phyloP scores from a whole-genome alignment of 2,888 invertebrate genomes.

The Drosophila peninsularis region DNA sequence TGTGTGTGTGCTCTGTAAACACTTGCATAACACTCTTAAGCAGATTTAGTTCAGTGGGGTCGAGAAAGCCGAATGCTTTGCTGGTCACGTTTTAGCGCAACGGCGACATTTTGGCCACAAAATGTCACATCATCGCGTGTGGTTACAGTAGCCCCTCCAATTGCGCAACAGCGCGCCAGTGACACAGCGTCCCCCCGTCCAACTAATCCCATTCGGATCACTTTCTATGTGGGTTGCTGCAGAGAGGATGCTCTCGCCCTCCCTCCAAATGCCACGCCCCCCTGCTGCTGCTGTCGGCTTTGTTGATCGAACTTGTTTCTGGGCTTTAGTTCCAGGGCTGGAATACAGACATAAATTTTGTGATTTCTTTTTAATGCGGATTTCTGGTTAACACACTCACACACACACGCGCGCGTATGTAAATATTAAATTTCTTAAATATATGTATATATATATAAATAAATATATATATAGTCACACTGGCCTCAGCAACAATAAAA shows the following conservation, averaged over 20 bases:
- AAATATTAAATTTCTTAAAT: slow-evolving; percentile 26
- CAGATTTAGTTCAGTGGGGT: slow-evolving; percentile 26
- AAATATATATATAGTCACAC: neutral
- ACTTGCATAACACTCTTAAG: slow-evolving; percentile 36
- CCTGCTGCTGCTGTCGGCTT: neutral
- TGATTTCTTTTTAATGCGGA: slow-evolving; percentile 68
- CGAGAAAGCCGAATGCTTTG: slow-evolving; percentile 15
- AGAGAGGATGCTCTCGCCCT: slow-evolving; percentile 4
- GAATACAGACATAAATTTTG: slow-evolving; percentile 30
- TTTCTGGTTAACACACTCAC: slow-evolving; percentile 13
- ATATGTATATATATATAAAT: neutral
- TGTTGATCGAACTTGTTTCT: slow-evolving; percentile 54
- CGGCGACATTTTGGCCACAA: slow-evolving; percentile 19
- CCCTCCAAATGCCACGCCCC: neutral
- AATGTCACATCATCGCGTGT: slow-evolving; percentile 51
- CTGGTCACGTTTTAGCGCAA: slow-evolving; percentile 42
- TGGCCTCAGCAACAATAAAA: slow-evolving; percentile 19
- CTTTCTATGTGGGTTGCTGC: slow-evolving; percentile 62
- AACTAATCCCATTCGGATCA: slow-evolving; percentile 70
- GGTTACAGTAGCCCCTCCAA: slow-evolving; percentile 9
- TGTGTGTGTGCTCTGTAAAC: neutral
- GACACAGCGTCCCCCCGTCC: slow-evolving; percentile 1
- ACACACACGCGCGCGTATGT: neutral
- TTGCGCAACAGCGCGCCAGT: slow-evolving; percentile 42
- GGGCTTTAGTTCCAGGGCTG: slow-evolving; percentile 24